Evolutionary conservation across 2,113 vertebrate genomes (phyloP).

Genomic region (Syngnathus floridae): DNA sequence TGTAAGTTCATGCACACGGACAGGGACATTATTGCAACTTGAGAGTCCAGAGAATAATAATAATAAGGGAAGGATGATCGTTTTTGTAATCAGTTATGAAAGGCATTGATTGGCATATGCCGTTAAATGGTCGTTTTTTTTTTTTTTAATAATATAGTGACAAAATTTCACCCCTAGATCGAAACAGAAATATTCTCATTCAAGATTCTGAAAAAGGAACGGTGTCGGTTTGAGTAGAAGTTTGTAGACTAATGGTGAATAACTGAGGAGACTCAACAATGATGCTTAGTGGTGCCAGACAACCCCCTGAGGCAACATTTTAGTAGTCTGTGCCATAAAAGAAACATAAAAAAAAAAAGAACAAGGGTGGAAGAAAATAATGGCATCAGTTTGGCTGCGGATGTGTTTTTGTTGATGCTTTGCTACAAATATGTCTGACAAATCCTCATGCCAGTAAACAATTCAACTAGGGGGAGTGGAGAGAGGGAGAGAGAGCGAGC

Average conservation of each 20-base stretch:
- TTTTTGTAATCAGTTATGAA: too few relatives aligned
- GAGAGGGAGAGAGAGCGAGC: neutral
- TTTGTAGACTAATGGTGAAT: neutral
- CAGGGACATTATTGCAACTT: too few relatives aligned
- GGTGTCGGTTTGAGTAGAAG: neutral
- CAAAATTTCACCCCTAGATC: neutral
- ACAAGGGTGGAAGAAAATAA: neutral
- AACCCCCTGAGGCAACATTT: neutral
- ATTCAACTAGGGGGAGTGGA: neutral
- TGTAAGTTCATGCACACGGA: neutral
- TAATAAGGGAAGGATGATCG: too few relatives aligned
- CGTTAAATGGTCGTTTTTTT: too few relatives aligned
- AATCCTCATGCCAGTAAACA: constrained; percentile 10
- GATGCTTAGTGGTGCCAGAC: neutral
- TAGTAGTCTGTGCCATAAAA: neutral
- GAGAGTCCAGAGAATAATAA: too few relatives aligned
- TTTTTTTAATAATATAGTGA: too few relatives aligned
- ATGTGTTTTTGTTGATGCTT: neutral
- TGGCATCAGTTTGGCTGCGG: neutral
- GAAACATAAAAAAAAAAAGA: neutral
- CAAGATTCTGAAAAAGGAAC: too few relatives aligned
- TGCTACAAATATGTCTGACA: neutral
- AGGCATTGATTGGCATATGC: too few relatives aligned
- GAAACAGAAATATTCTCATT: neutral
- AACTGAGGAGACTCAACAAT: neutral